These are phyloP conservation scores for Melipona bicolor DNA, from an alignment of 2,888 invertebrate species.

Conservation along the genomic window DNA sequence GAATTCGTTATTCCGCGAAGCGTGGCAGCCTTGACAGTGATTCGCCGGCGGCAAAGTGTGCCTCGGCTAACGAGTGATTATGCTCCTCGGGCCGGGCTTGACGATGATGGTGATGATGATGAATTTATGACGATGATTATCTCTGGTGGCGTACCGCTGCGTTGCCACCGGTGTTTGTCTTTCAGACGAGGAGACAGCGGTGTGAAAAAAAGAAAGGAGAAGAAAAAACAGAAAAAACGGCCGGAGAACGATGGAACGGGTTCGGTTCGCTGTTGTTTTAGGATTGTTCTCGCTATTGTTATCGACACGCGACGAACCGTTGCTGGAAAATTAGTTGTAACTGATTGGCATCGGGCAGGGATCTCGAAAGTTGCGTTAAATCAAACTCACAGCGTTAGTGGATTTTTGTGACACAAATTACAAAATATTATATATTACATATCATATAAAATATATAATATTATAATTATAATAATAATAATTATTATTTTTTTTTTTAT, in stretches of 20 bases:
- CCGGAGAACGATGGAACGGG: slow-evolving; percentile 45
- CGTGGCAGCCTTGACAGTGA: slow-evolving; percentile 72
- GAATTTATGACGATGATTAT: slow-evolving; percentile 79
- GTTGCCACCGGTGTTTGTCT: slow-evolving; percentile 77
- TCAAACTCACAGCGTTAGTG: not conserved
- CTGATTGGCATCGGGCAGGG: slow-evolving; percentile 23
- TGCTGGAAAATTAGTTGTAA: slow-evolving; percentile 38
- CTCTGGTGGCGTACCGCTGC: slow-evolving; percentile 72
- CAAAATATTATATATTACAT: too few species aligned
- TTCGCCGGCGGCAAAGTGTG: slow-evolving; percentile 58
- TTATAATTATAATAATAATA: too few species aligned
- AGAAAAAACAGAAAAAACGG: slow-evolving; percentile 8
- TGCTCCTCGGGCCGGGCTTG: slow-evolving; percentile 58
- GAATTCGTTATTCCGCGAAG: slow-evolving; percentile 75
- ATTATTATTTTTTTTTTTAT: too few species aligned
- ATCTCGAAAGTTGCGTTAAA: not conserved
- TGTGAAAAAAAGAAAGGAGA: slow-evolving; percentile 19
- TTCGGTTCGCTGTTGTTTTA: slow-evolving; percentile 42
- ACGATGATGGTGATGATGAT: slow-evolving; percentile 76
- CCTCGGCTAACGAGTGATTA: slow-evolving; percentile 74
- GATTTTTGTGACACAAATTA: too few species aligned
- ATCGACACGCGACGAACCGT: slow-evolving; percentile 23
- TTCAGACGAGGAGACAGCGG: slow-evolving; percentile 44
- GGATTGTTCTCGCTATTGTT: slow-evolving; percentile 40
- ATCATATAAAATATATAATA: too few species aligned